Conservation (phyloP, 2,888 invertebrate species). For the Archaeoteleia sp. region DNA sequence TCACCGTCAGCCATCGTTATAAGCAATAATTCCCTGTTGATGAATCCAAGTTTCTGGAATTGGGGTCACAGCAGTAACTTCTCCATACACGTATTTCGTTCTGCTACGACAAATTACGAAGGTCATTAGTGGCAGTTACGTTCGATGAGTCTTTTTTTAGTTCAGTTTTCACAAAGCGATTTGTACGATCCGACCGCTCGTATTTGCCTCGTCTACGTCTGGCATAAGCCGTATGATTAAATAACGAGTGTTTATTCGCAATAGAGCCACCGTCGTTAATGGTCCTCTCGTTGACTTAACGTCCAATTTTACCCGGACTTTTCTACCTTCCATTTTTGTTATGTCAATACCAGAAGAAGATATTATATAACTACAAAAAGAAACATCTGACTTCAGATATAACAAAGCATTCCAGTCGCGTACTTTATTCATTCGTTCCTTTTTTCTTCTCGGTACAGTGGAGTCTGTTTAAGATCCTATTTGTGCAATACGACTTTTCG, state of each 20-base stretch:
- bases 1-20: too few species aligned
- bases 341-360: slow-evolving; percentile 22
- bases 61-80: too few species aligned
- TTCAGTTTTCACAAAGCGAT: slow-evolving; percentile 8
- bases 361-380: slow-evolving; percentile 8
- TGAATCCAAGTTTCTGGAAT: too few species aligned
- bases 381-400: not conserved
- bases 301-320: slow-evolving; percentile 16
- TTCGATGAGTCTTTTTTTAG: slow-evolving; percentile 1
- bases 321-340: slow-evolving; percentile 9
- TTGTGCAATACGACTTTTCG: too few species aligned
- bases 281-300: slow-evolving; percentile 8
- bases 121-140: not conserved
- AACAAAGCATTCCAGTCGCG: not conserved
- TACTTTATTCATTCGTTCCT: not conserved
- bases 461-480: too few species aligned
- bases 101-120: too few species aligned
- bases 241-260: slow-evolving; percentile 10
- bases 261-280: slow-evolving; percentile 4
- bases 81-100: too few species aligned
- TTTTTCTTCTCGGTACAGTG: not conserved
- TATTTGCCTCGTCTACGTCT: not conserved
- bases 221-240: slow-evolving; percentile 5
- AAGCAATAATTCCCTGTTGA: too few species aligned
- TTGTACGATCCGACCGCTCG: not conserved